Evolutionary conservation across 2,888 invertebrate genomes (phyloP), one percentile per base, ranked within the genome.

Genomic region (Agapetus fuscipes): DNA sequence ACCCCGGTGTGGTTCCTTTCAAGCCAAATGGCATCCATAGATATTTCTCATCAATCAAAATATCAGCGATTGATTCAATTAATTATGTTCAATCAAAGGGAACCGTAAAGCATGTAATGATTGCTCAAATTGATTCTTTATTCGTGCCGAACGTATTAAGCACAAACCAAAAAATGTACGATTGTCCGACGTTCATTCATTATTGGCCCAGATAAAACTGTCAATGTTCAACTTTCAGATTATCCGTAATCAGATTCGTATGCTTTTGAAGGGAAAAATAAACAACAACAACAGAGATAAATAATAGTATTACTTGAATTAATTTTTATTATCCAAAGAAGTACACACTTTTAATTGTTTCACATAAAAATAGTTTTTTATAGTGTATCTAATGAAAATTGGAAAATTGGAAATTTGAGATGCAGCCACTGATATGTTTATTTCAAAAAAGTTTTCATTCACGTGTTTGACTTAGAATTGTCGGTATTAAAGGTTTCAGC

Each of bases 51-150:
- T 39, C 35, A 43, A 39, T 43, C 39, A 43, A 17, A 24, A 17
- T n/a, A 31, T 33, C 17, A 29, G 29, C 39, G 39, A 43, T 43
- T 36, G 35, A 36, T 36, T 28, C 35, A 28, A 39, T 33, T 34
- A 39, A 39, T 39, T 29, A 42, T 35, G 37, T 24, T 28, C 29
- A 32, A 37, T 37, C 24, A 37, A 41, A 37, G 29, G 31, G 30
- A 20, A 29, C 20, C 34, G 29, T n/a, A 17, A 12, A 15, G 14
- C 20, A 20, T 13, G 24, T 32, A 32, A 12, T 32, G 14, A 12
- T 32, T 20, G 32, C 14, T 32, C n/a, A 24, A 5, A 32, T 20
- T 15, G 32, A 12, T 11, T 27, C 32, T 41, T 41, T 41, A 14
- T 30, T 20, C 27, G 7, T 12, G 20, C 40, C 40, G 40, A 16